Evolutionary conservation across 2,113 vertebrate species (phyloP).

Genomic region (Erythrocercus mccallii): DNA sequence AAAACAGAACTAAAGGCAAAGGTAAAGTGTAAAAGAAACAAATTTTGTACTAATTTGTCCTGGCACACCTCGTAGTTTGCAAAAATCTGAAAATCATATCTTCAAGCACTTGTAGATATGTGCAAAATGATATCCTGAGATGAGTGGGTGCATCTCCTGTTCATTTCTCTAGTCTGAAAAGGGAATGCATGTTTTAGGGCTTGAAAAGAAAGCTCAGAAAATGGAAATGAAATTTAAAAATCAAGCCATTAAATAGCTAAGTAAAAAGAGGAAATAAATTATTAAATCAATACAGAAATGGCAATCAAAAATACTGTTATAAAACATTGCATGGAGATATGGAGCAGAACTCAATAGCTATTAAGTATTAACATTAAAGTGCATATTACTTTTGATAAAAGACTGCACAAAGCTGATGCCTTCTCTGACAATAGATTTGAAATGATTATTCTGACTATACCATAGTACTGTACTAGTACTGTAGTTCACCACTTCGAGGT

Average conservation of each 20-base stretch:
- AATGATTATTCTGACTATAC: neutral
- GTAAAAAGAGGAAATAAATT: neutral
- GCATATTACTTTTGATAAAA: neutral
- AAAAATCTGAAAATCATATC: neutral
- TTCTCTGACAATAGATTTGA: neutral
- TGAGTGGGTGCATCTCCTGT: accelerated
- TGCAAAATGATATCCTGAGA: neutral
- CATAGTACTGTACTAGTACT: neutral
- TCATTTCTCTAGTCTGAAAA: neutral
- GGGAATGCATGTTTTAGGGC: neutral
- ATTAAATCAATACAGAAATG: neutral
- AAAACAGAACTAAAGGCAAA: neutral
- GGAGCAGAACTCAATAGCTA: neutral
- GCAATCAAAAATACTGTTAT: neutral
- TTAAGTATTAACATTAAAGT: neutral
- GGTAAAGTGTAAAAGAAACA: neutral
- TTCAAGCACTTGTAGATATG: neutral
- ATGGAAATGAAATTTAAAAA: neutral
- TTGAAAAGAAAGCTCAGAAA: neutral
- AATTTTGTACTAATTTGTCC: neutral
- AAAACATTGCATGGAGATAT: neutral
- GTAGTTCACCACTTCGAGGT: neutral
- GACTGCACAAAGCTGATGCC: neutral
- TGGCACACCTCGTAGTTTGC: neutral
- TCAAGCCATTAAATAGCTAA: neutral